Evolutionary conservation across 2,797 vertebrate species (phyloP).

Genomic region (Sardinella longiceps): DNA sequence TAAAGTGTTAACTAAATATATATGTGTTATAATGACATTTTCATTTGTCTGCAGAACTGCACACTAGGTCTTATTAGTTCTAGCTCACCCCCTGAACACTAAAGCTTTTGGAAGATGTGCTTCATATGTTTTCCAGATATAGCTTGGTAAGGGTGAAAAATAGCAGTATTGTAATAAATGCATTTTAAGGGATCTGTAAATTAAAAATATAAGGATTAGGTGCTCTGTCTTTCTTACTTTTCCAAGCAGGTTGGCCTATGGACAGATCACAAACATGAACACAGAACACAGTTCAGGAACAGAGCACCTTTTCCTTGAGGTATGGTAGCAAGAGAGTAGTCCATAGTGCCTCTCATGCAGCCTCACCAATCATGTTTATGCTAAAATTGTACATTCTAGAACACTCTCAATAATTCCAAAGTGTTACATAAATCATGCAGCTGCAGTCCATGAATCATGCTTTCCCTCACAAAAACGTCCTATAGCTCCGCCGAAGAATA

Average conservation of each 20-base stretch:
- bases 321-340: background rate
- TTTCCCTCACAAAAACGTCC: slow-evolving; percentile 44
- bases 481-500: slow-evolving; percentile 41
- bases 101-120: background rate
- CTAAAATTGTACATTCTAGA: slow-evolving; percentile 30
- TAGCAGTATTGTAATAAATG: background rate
- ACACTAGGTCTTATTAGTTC: background rate
- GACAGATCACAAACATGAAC: background rate
- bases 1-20: no score
- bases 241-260: slow-evolving; percentile 15
- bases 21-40: background rate
- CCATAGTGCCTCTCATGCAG: background rate
- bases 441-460: slow-evolving; percentile 48
- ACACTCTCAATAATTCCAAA: slow-evolving; percentile 33
- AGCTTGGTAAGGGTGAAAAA: background rate
- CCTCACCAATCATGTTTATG: slow-evolving; percentile 21
- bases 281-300: background rate
- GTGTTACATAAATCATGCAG: slow-evolving; percentile 40
- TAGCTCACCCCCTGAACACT: background rate
- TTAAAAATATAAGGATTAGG: background rate
- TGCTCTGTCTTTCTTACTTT: slow-evolving; percentile 1
- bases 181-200: background rate
- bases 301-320: slow-evolving; percentile 8
- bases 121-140: background rate
- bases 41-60: background rate